A percentile compares a stretch with the other conserved stretches of the same genome.
Evolutionary conservation across 2,113 vertebrate species (phyloP).

Genomic region (Climacteris rufus): DNA sequence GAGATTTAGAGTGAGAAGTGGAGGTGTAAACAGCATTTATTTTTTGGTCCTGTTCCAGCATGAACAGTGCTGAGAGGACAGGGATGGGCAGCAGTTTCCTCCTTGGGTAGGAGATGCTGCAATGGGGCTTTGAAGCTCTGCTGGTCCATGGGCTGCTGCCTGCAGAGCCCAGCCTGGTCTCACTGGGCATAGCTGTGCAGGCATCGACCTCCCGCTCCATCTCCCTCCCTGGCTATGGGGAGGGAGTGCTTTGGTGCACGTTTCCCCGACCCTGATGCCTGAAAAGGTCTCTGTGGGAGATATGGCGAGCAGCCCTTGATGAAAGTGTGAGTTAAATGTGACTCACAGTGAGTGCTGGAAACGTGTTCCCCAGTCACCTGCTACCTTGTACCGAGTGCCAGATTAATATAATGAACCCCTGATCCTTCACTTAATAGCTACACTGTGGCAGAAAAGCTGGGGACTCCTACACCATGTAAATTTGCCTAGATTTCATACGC

Average conservation of each 20-base stretch:
- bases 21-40: neutral
- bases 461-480: conserved; percentile 55
- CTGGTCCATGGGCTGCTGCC: neutral
- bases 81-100: neutral
- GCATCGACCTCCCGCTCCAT: neutral
- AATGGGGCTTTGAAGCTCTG: neutral
- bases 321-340: neutral
- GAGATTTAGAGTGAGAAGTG: neutral
- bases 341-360: neutral
- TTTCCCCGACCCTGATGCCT: neutral
- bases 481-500: conserved; percentile 46
- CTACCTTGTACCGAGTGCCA: neutral
- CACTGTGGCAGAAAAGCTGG: conserved; percentile 45
- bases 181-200: neutral
- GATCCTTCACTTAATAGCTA: conserved; percentile 48
- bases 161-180: neutral
- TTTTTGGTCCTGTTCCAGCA: neutral
- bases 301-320: neutral
- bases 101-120: neutral
- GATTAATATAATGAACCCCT: conserved; percentile 22
- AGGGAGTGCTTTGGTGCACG: neutral
- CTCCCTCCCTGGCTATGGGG: fast-evolving
- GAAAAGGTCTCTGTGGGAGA: neutral
- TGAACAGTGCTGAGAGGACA: neutral
- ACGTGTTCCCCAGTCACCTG: conserved; percentile 43